phyloP scores from a whole-genome alignment of 1,140 invertebrate genomes.

The Psix sp. region DNA sequence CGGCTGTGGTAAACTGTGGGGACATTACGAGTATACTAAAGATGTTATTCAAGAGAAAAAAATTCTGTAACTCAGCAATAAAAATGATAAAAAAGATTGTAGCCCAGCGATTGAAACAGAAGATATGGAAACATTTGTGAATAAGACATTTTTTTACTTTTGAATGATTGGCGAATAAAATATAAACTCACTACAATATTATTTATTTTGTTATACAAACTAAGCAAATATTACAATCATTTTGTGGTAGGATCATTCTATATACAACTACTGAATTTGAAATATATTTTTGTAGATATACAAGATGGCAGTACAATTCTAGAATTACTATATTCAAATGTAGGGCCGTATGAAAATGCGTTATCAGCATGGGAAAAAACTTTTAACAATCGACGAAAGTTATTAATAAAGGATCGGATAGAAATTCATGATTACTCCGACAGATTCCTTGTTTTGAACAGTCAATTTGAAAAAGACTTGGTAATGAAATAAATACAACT shows the following conservation, averaged over 20 bases:
- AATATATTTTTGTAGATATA: slow-evolving; percentile 2
- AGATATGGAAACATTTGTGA: not conserved
- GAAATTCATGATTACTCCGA: slow-evolving; percentile 6
- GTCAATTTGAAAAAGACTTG: slow-evolving; percentile 4
- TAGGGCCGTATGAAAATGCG: slow-evolving; percentile 3
- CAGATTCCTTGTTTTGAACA: slow-evolving; percentile 5
- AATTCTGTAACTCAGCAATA: not conserved
- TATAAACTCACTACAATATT: too few species aligned
- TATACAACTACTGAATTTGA: too few species aligned
- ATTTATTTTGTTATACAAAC: too few species aligned
- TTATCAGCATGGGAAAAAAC: not conserved
- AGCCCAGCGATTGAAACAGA: not conserved
- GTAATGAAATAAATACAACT: slow-evolving; percentile 1
- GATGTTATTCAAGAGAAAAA: slow-evolving; percentile 1
- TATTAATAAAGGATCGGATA: not conserved
- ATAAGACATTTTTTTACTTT: too few species aligned
- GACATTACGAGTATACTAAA: slow-evolving; percentile 16
- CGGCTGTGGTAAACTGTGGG: slow-evolving; percentile 6
- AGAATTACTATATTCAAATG: not conserved
- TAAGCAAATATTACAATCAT: too few species aligned
- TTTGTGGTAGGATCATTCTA: too few species aligned
- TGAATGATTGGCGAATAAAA: too few species aligned
- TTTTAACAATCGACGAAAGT: slow-evolving; percentile 4
- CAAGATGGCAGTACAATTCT: slow-evolving; percentile 1
- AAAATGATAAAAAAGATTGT: slow-evolving; percentile 3